Evolutionary conservation across 2,888 invertebrate species (phyloP), one percentile per base, ranked within the genome.

Genomic region (Camponotus fellah): DNA sequence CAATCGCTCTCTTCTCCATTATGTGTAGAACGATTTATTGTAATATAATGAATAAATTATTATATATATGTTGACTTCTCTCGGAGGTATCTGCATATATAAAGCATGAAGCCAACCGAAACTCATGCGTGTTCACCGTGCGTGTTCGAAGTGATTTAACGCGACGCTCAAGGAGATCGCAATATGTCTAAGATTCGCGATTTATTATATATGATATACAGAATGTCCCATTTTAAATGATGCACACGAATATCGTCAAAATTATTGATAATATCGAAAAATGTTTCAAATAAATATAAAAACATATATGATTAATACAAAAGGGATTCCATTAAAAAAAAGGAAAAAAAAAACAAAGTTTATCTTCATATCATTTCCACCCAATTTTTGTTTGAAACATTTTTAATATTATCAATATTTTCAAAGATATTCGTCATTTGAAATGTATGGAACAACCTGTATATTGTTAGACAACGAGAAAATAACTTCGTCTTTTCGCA

Each of bases 1-100:
- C 82, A 76, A 66, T 82, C 82, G 82, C 82, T 66, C 68, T 83
- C 77, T 83, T 79, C 84, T 86, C 68, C 85, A 89, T 83, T 87
- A 89, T 89, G 88, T 88, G 88, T 88, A 90, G 87, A 88, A 87
- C 85, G 90, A 90, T 85, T 89, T 90, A 90, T 90, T 91, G 88
- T 90, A 90, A 91, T 89, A 89, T 88, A 90, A 90, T 81, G 80
- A 89, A 90, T 90, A 90, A 90, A 90, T 90, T 90, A 90, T 90
- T 90, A 89, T 87, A 82, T 87, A 82, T 90, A 90, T 87, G 90
- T 89, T 90, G 87, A 89, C 86, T 77, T 89, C 87, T 89, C 87
- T 84, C 88, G 88, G 83, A 88, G 85, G 79, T 86, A 84, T 87
- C 87, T 87, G 87, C 86, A 83, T 74, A 53, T n/a, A 53, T 53